Conservation (phyloP, 2,888 invertebrate genomes). For the Lasioglossum figueresi region DNA sequence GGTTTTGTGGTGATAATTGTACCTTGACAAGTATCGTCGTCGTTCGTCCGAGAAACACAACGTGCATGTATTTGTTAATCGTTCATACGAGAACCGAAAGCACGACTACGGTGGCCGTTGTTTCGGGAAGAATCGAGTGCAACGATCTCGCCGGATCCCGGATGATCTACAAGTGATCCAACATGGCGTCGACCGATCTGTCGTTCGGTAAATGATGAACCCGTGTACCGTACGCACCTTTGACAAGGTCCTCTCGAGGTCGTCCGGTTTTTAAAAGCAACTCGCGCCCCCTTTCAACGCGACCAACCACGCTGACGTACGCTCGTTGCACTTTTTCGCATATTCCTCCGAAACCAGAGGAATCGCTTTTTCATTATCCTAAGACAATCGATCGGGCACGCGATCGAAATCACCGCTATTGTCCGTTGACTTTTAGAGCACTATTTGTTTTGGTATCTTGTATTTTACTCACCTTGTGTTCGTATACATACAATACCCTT, state of each 20-base stretch:
- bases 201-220: slow-evolving; percentile 82
- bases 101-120: slow-evolving; percentile 21
- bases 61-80: slow-evolving; percentile 33
- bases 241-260: slow-evolving; percentile 67
- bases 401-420: background rate
- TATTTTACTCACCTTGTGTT: background rate
- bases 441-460: background rate
- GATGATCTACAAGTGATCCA: slow-evolving; percentile 81
- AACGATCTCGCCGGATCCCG: slow-evolving; percentile 65
- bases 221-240: slow-evolving; percentile 48
- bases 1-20: slow-evolving; percentile 20
- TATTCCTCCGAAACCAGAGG: background rate
- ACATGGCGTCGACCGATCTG: slow-evolving; percentile 84
- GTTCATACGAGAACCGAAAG: background rate
- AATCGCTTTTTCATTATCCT: background rate
- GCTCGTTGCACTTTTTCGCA: background rate
- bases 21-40: slow-evolving; percentile 26
- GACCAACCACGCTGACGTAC: background rate
- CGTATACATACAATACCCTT: background rate
- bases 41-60: slow-evolving; percentile 18
- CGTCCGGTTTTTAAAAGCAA: slow-evolving; percentile 55
- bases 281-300: slow-evolving; percentile 28
- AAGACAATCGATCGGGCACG: background rate
- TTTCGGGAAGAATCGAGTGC: slow-evolving; percentile 26
- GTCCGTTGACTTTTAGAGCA: background rate